Evolutionary conservation across 2,113 vertebrate genomes (phyloP).

Genomic region (Glaucidium brasilianum): DNA sequence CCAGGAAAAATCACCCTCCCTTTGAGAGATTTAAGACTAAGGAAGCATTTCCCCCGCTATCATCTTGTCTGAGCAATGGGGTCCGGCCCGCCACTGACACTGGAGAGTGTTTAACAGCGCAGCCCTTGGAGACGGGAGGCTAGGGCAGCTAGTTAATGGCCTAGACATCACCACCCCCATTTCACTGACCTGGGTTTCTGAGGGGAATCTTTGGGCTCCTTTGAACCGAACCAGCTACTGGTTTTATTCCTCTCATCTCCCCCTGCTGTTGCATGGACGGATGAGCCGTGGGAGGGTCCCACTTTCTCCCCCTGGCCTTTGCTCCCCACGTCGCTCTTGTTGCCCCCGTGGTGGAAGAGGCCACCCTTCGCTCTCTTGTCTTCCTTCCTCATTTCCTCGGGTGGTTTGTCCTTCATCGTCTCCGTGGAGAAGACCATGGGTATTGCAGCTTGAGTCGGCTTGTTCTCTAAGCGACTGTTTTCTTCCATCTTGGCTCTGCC

Average conservation of each 20-base stretch:
- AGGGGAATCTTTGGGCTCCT: constrained; percentile 78
- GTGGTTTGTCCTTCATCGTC: constrained; percentile 37
- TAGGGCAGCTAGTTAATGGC: neutral
- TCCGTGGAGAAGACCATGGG: constrained; percentile 44
- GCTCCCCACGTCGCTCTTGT: constrained; percentile 57
- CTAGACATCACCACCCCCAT: accelerated
- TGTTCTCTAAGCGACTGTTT: constrained; percentile 39
- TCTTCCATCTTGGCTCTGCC: constrained; percentile 50
- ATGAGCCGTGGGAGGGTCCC: neutral
- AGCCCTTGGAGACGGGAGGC: accelerated
- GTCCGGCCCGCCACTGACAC: accelerated
- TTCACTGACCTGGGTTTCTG: constrained; percentile 89
- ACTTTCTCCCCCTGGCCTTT: constrained; percentile 59
- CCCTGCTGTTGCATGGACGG: neutral
- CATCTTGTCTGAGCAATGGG: neutral
- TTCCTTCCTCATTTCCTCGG: constrained; percentile 41
- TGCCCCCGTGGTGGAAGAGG: constrained; percentile 77
- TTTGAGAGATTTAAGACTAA: neutral
- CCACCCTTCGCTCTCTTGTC: constrained; percentile 76
- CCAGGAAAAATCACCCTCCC: neutral
- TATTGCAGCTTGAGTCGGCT: constrained; percentile 44
- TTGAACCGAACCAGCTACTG: constrained; percentile 84
- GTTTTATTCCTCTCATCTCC: constrained; percentile 77
- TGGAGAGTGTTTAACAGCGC: neutral
- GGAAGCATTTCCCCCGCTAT: neutral